Evolutionary conservation across 2,888 invertebrate species (phyloP).

Genomic region (Labia minor): DNA sequence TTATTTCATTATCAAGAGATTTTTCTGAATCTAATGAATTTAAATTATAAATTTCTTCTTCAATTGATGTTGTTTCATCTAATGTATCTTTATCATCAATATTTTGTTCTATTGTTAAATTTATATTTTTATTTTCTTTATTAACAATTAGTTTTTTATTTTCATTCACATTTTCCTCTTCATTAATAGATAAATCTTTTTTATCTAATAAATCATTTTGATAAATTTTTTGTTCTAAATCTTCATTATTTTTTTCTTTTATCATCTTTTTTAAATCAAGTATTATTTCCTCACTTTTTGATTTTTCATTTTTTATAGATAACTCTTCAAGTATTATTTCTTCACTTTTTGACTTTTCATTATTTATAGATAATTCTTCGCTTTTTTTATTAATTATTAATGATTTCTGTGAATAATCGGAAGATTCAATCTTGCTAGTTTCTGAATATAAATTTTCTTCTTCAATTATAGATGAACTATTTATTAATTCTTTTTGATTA

Average conservation of each 20-base stretch:
- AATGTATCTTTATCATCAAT: neutral
- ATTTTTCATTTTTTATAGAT: conserved; percentile 14
- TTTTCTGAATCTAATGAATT: neutral
- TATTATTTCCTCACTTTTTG: neutral
- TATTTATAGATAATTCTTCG: too few species aligned
- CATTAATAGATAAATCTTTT: neutral
- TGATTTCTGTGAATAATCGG: too few species aligned
- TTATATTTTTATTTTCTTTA: neutral
- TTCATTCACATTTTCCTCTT: neutral
- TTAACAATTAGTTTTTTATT: neutral
- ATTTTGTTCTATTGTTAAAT: neutral
- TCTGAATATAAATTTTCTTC: too few species aligned
- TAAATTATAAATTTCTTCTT: neutral
- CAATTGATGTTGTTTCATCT: neutral
- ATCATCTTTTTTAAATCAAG: neutral
- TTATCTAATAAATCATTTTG: neutral
- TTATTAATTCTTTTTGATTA: too few species aligned
- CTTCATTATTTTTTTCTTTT: too few species aligned
- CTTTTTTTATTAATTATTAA: too few species aligned
- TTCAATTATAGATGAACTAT: too few species aligned
- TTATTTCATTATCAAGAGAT: neutral
- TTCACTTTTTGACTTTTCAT: neutral
- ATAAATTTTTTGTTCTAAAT: conserved; percentile 4
- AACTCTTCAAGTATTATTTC: neutral
- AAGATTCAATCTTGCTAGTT: too few species aligned